Evolutionary conservation across 2,113 vertebrate genomes (phyloP).

Genomic region (Channa argus): DNA sequence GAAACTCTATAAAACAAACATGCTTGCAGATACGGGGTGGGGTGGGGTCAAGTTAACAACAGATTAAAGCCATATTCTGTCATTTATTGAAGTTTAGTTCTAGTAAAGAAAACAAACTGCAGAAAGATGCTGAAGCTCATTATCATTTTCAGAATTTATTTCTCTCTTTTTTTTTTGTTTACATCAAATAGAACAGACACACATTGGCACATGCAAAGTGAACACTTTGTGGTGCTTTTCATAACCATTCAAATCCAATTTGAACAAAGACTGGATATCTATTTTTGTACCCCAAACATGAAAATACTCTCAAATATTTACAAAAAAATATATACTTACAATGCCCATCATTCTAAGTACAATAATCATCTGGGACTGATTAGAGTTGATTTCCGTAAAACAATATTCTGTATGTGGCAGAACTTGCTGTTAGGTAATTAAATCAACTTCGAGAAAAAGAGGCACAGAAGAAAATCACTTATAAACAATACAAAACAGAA

Average conservation of each 20-base stretch:
- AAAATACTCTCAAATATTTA: slow-evolving; percentile 85
- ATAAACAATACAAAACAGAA: slow-evolving; percentile 76
- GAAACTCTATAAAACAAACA: slow-evolving; percentile 80
- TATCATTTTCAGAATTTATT: slow-evolving; percentile 77
- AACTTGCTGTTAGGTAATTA: slow-evolving; percentile 70
- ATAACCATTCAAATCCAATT: slow-evolving; percentile 76
- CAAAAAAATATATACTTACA: slow-evolving; percentile 80
- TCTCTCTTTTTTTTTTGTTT: slow-evolving; percentile 56
- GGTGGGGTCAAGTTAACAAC: slow-evolving; percentile 58
- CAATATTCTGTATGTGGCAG: slow-evolving; percentile 70
- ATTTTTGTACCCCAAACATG: slow-evolving; percentile 81
- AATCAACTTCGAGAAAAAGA: slow-evolving; percentile 68
- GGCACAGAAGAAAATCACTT: slow-evolving; percentile 78
- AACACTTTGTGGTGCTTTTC: slow-evolving; percentile 82
- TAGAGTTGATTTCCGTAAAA: slow-evolving; percentile 51
- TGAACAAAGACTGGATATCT: slow-evolving; percentile 78
- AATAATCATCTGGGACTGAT: slow-evolving; percentile 56
- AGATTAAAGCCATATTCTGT: slow-evolving; percentile 80
- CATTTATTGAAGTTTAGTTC: slow-evolving; percentile 44
- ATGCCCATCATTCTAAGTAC: slow-evolving; percentile 68
- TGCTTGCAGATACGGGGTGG: slow-evolving; percentile 71
- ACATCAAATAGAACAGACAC: slow-evolving; percentile 84
- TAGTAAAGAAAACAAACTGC: slow-evolving; percentile 65
- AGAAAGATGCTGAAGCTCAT: slow-evolving; percentile 74
- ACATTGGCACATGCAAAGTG: slow-evolving; percentile 85